A percentile compares a stretch with the other conserved stretches of the same genome.
Conservation (phyloP, 2,888 invertebrate species). For the Gisinianus flammeolus region DNA sequence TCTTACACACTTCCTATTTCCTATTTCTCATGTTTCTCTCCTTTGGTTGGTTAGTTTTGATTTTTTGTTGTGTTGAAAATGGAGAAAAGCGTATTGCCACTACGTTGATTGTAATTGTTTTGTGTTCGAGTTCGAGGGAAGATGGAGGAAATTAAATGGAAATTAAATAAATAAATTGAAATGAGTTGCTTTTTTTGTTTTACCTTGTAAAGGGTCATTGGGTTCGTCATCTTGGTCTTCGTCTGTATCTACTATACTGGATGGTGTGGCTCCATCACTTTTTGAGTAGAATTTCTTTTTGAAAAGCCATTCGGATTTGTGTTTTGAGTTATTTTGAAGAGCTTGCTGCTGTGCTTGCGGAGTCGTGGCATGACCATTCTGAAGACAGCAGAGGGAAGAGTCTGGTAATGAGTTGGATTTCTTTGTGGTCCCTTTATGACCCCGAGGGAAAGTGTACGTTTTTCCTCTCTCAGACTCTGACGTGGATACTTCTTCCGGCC, state of each 20-base stretch:
- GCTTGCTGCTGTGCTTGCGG: background rate
- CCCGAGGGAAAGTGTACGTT: constrained; percentile 31
- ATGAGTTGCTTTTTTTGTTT: too few relatives aligned
- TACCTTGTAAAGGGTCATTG: constrained; percentile 27
- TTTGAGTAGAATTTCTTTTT: constrained; percentile 55
- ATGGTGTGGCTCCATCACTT: constrained; percentile 49
- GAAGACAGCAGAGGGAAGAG: constrained; percentile 51
- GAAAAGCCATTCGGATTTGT: constrained; percentile 54
- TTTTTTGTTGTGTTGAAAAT: too few relatives aligned
- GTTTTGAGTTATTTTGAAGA: background rate
- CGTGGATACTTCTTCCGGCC: constrained; percentile 29
- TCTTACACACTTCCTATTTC: background rate
- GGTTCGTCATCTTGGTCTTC: background rate
- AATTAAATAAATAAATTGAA: too few relatives aligned
- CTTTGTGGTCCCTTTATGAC: constrained; percentile 41
- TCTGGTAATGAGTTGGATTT: constrained; percentile 57
- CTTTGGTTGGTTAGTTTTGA: too few relatives aligned
- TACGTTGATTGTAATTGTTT: too few relatives aligned
- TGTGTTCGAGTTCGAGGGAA: too few relatives aligned
- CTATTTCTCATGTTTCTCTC: background rate
- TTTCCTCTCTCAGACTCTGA: constrained; percentile 32
- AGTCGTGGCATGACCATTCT: constrained; percentile 31
- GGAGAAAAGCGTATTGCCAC: too few relatives aligned
- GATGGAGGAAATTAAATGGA: too few relatives aligned
- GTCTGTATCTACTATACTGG: constrained; percentile 14